phyloP scores from a whole-genome alignment of 2,113 vertebrate genomes.

The Narcine bancroftii region DNA sequence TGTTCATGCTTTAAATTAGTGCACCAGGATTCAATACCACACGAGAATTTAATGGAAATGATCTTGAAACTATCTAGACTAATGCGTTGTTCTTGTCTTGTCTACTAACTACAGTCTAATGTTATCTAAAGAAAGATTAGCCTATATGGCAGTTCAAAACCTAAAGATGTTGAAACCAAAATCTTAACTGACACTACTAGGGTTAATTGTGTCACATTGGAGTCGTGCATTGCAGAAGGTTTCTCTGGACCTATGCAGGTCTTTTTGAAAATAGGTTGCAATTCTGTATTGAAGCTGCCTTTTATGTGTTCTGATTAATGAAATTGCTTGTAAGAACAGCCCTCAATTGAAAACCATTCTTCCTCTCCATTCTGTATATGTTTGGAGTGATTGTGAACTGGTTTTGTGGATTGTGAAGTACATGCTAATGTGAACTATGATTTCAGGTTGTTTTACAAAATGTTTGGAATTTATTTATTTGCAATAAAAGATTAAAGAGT shows the following conservation, averaged over 20 bases:
- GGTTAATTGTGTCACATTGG: background rate
- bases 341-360: background rate
- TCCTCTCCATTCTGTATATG: background rate
- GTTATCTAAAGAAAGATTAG: background rate
- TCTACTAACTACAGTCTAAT: background rate
- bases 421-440: slow-evolving; percentile 16
- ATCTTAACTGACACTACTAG: background rate
- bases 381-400: slow-evolving; percentile 17
- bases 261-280: background rate
- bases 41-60: background rate
- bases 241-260: background rate
- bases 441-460: slow-evolving; percentile 27
- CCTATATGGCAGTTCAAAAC: background rate
- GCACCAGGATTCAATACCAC: background rate
- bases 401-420: slow-evolving; percentile 19
- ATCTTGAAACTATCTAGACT: background rate
- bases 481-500: slow-evolving; percentile 5
- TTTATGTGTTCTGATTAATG: background rate
- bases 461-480: slow-evolving; percentile 32
- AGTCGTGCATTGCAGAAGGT: no score
- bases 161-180: background rate
- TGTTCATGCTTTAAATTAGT: background rate
- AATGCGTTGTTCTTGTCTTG: background rate
- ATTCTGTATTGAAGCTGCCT: background rate
- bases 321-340: background rate